Evolutionary conservation across 2,888 invertebrate genomes (phyloP).

Genomic region (Phengaris alcon): DNA sequence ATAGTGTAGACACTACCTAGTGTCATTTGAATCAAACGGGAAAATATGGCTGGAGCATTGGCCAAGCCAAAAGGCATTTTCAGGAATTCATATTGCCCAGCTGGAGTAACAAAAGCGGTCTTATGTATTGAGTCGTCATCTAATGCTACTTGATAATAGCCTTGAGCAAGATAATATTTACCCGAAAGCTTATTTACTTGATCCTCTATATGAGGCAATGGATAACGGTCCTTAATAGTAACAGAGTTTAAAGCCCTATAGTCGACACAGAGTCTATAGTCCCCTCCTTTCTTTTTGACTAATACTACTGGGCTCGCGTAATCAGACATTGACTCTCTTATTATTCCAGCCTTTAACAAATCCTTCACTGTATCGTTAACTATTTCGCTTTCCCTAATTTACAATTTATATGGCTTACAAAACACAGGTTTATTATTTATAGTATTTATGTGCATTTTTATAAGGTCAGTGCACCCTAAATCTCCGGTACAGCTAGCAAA

Average conservation of each 20-base stretch:
- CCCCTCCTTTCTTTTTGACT: constrained; percentile 1
- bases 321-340: no score
- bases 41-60: constrained; percentile 14
- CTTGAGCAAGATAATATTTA: constrained; percentile 4
- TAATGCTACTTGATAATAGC: constrained; percentile 2
- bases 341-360: no score
- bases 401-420: neutral
- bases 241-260: neutral
- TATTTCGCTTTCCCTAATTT: no score
- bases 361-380: no score
- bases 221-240: neutral
- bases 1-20: no score
- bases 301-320: neutral
- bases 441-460: neutral
- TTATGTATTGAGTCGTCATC: constrained; percentile 2
- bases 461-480: neutral
- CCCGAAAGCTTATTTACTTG: neutral
- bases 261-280: constrained; percentile 4
- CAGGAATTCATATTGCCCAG: neutral
- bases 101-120: neutral
- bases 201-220: constrained; percentile 17
- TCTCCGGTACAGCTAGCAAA: neutral
- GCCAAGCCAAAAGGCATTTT: neutral
- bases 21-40: neutral
- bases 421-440: neutral